Base-by-base conservation (phyloP, 2,113 vertebrate genomes). In the Xenopus tropicalis region DNA sequence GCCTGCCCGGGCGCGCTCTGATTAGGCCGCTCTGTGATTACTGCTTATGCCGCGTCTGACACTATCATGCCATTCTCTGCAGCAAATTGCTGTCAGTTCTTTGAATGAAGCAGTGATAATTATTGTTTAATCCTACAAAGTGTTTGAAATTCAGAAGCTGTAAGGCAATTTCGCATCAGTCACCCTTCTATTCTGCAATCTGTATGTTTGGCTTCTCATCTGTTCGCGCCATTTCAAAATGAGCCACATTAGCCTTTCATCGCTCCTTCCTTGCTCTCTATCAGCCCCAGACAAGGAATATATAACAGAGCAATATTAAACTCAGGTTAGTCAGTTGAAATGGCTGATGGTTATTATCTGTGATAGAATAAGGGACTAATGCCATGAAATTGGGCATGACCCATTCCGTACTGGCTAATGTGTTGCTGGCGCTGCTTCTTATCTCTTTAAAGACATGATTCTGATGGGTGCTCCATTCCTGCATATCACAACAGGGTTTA, bases 151-250 rank as follows among this genome's bases (percentile, higher is more conserved):
- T 20, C 22, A 58, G 25, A 67, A 16, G 43, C 64, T 59, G n/a
- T 68, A 68, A 61, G 61, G 65, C 65, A 52, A 54, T 74, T 61
- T 61, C 22, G 22, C 65, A 61, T 68, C 54, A 10, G 56, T 68
- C 43, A 74, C n/a, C 43, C 54, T 66, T 74, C 21, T 61, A 20
- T 74, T 61, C 64, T 21, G 44, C 72, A 37, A 51, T 66, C 59
- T 74, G 72, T 74, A n/a, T 66, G 72, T 52, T 68, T 68, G 61
- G 56, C 43, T 66, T 46, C 63, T 61, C 54, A 61, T 74, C 57
- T 29, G 23, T 61, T 43, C 6, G 14, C 42, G 43, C 25, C 44
- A 74, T 74, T 67, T 46, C 58, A 42, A 22, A 67, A 67, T 74
- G 23, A 66, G 44, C 17, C 54, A 61, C 54, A 67, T 74, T 67